phyloP scores from a whole-genome alignment of 2,797 vertebrate species.

The Sebastes ruberrimus region DNA sequence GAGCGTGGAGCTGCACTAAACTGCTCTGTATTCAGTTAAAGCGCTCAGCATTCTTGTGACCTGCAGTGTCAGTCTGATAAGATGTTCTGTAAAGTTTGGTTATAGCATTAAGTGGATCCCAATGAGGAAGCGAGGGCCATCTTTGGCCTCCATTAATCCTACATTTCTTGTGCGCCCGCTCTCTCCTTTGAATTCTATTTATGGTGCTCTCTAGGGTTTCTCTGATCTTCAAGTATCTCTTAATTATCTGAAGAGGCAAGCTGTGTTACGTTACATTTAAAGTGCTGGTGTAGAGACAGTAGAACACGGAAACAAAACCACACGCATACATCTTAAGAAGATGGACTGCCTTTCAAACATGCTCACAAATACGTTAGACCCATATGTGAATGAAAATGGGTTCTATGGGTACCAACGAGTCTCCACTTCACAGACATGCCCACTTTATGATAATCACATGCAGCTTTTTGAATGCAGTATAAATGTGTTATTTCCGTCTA shows the following conservation, averaged over 20 bases:
- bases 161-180: not conserved
- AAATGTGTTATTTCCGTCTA: no score
- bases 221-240: constrained; percentile 50
- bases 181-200: constrained; percentile 22
- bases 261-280: constrained; percentile 30
- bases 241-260: constrained; percentile 64
- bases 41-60: not conserved
- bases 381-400: no score
- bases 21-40: constrained; percentile 2
- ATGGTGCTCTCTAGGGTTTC: constrained; percentile 10
- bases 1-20: not conserved
- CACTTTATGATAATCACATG: no score
- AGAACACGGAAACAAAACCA: not conserved
- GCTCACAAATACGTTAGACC: not conserved
- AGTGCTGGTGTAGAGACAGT: constrained; percentile 9
- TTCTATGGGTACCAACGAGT: no score
- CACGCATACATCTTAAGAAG: not conserved
- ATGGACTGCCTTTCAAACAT: not conserved
- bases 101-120: constrained; percentile 18
- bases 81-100: constrained; percentile 11
- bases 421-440: accelerated
- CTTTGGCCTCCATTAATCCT: constrained; percentile 10
- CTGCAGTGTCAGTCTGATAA: constrained; percentile 23
- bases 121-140: not conserved
- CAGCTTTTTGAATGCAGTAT: accelerated